Conservation (phyloP, 2,113 vertebrate genomes). For the Marmota monax region DNA sequence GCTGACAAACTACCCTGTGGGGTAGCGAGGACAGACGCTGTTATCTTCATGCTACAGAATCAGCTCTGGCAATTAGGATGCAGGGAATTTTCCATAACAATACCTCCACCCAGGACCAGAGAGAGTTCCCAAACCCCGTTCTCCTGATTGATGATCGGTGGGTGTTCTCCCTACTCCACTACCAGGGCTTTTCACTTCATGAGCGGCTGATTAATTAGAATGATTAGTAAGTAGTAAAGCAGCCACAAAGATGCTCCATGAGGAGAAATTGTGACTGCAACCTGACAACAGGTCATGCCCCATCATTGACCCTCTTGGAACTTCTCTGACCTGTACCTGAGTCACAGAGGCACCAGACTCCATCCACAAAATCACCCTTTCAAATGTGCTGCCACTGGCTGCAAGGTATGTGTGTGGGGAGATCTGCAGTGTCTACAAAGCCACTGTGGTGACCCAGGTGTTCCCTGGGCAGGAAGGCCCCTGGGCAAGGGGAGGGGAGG, state of each 20-base stretch:
- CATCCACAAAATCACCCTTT: not conserved
- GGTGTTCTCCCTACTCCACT: not conserved
- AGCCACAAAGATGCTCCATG: accelerated
- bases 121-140: not conserved
- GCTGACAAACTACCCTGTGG: too few relatives aligned
- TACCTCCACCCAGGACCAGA: not conserved
- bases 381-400: too few relatives aligned
- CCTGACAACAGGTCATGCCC: accelerated
- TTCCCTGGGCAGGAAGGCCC: not conserved
- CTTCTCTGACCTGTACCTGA: accelerated
- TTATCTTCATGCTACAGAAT: not conserved
- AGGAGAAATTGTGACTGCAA: not conserved
- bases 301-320: accelerated
- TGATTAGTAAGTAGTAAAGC: not conserved
- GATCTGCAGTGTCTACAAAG: accelerated
- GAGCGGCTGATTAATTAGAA: not conserved
- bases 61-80: not conserved
- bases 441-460: not conserved
- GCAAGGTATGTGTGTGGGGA: too few relatives aligned
- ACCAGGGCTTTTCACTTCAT: not conserved
- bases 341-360: not conserved
- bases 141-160: not conserved
- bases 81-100: not conserved
- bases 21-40: not conserved
- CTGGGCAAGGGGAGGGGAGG: not conserved